A percentile compares a stretch with the other conserved stretches of the same genome.
phyloP scores from a whole-genome alignment of 2,888 invertebrate species.

The Diplazon laetatorius region DNA sequence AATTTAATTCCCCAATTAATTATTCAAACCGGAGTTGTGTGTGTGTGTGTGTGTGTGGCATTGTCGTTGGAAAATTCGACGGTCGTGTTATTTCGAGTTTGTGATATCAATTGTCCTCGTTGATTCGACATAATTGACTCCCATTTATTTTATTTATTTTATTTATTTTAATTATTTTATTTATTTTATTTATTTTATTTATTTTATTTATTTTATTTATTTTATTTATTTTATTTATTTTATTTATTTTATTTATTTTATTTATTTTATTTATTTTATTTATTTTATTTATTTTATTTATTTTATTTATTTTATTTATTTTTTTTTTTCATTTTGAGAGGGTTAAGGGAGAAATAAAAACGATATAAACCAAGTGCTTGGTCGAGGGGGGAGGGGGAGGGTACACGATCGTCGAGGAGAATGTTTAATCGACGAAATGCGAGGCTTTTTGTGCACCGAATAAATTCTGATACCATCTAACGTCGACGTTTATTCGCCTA shows the following conservation, averaged over 20 bases:
- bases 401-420: background rate
- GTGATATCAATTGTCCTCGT: too few relatives aligned
- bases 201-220: too few relatives aligned
- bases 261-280: too few relatives aligned
- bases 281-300: too few relatives aligned
- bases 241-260: too few relatives aligned
- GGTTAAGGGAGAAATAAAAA: slow-evolving; percentile 12
- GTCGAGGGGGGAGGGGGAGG: background rate
- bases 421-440: slow-evolving; percentile 12
- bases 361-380: background rate
- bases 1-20: background rate
- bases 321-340: background rate
- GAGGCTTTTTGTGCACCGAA: background rate
- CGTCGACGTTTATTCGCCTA: slow-evolving; percentile 12
- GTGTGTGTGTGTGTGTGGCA: too few relatives aligned
- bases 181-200: too few relatives aligned
- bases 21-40: background rate
- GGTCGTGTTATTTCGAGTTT: background rate
- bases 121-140: background rate
- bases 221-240: too few relatives aligned
- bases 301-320: too few relatives aligned
- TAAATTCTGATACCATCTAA: slow-evolving; percentile 7
- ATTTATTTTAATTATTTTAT: background rate
- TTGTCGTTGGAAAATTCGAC: background rate
- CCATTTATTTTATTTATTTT: background rate